phyloP scores from a whole-genome alignment of 2,113 vertebrate genomes.

The Thunnus maccoyii region DNA sequence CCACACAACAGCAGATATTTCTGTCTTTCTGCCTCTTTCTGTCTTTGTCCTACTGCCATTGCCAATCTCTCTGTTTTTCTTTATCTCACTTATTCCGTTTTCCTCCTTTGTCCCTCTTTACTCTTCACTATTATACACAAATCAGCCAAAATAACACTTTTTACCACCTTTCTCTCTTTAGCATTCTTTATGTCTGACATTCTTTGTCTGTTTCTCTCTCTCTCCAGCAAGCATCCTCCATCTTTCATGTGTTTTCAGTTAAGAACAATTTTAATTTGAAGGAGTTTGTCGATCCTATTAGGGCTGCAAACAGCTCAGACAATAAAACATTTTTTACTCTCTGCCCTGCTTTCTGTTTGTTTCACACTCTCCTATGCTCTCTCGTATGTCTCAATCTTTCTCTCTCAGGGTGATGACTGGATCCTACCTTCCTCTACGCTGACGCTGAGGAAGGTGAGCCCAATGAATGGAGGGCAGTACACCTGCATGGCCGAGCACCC shows the following conservation, averaged over 20 bases:
- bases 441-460: slow-evolving; percentile 71
- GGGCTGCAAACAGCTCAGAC: slow-evolving; percentile 10
- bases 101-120: not conserved
- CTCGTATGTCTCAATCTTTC: slow-evolving; percentile 16
- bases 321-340: slow-evolving; percentile 2
- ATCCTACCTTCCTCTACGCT: slow-evolving; percentile 75
- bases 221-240: not conserved
- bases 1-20: slow-evolving; percentile 18
- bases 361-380: not conserved
- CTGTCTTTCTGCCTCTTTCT: slow-evolving; percentile 34
- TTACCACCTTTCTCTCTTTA: not conserved
- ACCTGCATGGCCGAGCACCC: slow-evolving; percentile 81
- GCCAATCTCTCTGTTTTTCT: slow-evolving; percentile 22
- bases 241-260: not conserved
- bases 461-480: slow-evolving; percentile 77
- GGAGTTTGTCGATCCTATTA: slow-evolving; percentile 18
- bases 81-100: slow-evolving; percentile 2
- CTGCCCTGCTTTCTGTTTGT: not conserved
- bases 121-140: not conserved
- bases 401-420: slow-evolving; percentile 82
- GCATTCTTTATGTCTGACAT: slow-evolving; percentile 1
- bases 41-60: slow-evolving; percentile 10
- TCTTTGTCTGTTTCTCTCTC: not conserved
- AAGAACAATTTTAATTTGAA: slow-evolving; percentile 39
- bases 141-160: slow-evolving; percentile 22